phyloP scores from a whole-genome alignment of 2,888 invertebrate species.

The Lepidonotus clava region DNA sequence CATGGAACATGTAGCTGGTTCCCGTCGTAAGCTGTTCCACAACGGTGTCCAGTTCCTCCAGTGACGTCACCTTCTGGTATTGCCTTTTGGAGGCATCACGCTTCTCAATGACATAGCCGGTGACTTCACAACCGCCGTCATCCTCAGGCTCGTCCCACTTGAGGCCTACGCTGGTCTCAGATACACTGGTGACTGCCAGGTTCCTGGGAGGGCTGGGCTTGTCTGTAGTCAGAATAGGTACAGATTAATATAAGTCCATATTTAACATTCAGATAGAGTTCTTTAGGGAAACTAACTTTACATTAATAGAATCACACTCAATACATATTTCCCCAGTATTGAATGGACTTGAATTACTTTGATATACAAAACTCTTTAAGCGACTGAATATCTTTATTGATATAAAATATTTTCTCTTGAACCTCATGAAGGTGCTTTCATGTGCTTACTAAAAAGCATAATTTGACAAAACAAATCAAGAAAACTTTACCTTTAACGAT shows the following conservation, averaged over 20 bases:
- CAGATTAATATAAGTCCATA: no score
- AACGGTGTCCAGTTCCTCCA: conserved; percentile 62
- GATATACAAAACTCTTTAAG: no score
- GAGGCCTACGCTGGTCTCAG: conserved; percentile 72
- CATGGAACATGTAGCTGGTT: conserved; percentile 88
- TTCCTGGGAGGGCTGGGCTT: conserved; percentile 71
- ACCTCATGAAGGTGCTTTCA: no score
- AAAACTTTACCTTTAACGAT: conserved; percentile 84
- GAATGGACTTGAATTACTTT: no score
- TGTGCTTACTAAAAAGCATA: no score
- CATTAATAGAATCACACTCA: no score
- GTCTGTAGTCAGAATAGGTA: conserved; percentile 58
- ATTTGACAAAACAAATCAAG: no score
- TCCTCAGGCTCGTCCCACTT: conserved; percentile 71
- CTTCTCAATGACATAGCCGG: conserved; percentile 86
- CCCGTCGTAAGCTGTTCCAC: conserved; percentile 63
- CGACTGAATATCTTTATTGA: no score
- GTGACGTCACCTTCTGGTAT: conserved; percentile 72
- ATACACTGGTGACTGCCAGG: conserved; percentile 73
- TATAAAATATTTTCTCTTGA: no score
- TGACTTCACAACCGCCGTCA: conserved; percentile 76
- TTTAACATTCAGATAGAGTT: no score
- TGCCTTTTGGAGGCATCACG: conserved; percentile 83
- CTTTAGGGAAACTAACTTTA: no score
- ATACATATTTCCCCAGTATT: no score